Percentiles rank a stretch among this genome's conserved stretches.
These are phyloP conservation scores for Sepioteuthis lessoniana DNA, from an alignment of 2,888 invertebrate species.

Conservation along the genomic window DNA sequence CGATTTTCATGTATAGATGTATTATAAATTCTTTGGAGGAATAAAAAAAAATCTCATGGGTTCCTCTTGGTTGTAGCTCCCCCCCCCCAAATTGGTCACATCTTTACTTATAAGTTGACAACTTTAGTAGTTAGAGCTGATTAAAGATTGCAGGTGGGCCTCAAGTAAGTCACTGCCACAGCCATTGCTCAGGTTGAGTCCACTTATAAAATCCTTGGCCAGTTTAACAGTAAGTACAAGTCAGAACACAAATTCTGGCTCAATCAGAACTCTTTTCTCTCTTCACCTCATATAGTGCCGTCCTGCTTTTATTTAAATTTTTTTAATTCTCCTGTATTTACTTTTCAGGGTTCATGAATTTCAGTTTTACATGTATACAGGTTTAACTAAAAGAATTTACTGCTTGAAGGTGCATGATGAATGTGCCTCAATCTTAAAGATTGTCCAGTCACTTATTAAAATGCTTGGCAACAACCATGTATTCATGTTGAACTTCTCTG, in stretches of 20 bases:
- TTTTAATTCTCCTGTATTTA: neutral
- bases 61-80: neutral
- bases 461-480: neutral
- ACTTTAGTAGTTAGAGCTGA: neutral
- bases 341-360: neutral
- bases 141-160: neutral
- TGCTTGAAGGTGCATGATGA: neutral
- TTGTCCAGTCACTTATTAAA: neutral
- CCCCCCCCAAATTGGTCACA: too few relatives aligned
- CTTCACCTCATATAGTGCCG: neutral
- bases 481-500: neutral
- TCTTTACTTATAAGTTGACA: neutral
- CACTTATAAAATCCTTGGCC: neutral
- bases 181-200: conserved; percentile 4
- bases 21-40: too few relatives aligned
- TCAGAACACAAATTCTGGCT: neutral
- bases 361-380: neutral
- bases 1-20: too few relatives aligned
- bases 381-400: neutral
- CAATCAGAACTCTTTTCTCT: neutral
- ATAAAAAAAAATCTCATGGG: too few relatives aligned
- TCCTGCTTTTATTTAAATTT: neutral
- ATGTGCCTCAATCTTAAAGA: neutral
- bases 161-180: conserved; percentile 9
- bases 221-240: neutral